Base-by-base conservation (phyloP, 2,113 vertebrate species). In the Acrocephalus kingi region DNA sequence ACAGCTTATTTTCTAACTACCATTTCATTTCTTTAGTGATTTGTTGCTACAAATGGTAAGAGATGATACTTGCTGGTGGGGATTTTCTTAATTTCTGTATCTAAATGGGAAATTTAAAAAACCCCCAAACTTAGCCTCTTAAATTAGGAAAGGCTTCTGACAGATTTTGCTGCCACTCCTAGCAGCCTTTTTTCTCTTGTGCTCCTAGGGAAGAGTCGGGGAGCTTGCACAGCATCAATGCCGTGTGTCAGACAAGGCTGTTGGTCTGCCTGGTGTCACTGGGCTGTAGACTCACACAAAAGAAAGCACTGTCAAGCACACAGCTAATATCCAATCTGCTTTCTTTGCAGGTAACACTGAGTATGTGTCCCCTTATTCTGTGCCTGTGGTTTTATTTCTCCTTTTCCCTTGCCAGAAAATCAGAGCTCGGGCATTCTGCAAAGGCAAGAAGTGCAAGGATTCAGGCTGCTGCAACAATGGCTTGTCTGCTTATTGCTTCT, bases 291-390 rank as follows among this genome's bases (percentile, higher is more conserved):
- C 15, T 51, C 28, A 16, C 48, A 90, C 15, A 33, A 45, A 76
- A 81, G 24, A 39, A 84, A 61, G 72, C n/a, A 24, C 28, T 73
- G 67, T 27, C 23, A 84, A 84, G 51, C 61, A 48, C 66, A 72
- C 3, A 80, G 78, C 75, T 90, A 63, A 93, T 55, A 45, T 9
- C 39, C 55, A 46, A 45, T 80, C 51, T 87, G 66, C 56, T 87
- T 91, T 62, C 19, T 79, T 77, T 91, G 74, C 84, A 90, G 84
- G 75, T 87, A 73, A 76, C 54, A n/a, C 31, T 66, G 46, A 85
- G 3, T 83, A 31, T 61, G 63, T 89, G 23, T 69, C 30, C 30
- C 23, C n/a, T 71, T 91, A 48, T 81, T 86, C 51, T 75, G 4
- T 78, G 45, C 31, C 24, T 73, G 28, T 82, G 46, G n/a, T 18